Evolutionary conservation across 2,888 invertebrate genomes (phyloP), one percentile per base, ranked within the genome.

Genomic region (Epirrita christyi): DNA sequence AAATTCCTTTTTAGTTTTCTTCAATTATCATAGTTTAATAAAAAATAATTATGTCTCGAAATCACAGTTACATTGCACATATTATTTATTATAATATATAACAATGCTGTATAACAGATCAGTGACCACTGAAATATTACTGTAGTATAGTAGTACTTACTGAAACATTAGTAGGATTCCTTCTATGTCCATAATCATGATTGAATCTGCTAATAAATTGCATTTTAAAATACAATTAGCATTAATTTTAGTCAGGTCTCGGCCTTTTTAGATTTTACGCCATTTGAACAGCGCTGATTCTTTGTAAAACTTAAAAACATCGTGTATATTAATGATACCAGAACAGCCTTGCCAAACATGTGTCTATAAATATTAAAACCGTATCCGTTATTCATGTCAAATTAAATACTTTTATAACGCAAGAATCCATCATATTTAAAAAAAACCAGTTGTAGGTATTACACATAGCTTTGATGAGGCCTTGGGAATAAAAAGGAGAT

Each of bases 361-460:
- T 63, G 45, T 53, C 57, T 48, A 60, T 63, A 55, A 57, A 64
- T 56, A 57, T 57, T 63, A 57, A 56, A 50, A 60, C 63, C 45
- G 58, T 61, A 65, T 62, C 38, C 43, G 38, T 54, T 59, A 46
- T n/a, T n/a, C 56, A 63, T 66, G 60, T 58, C 61, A 55, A 59
- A 55, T 56, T 64, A 28, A 52, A 63, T 61, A 42, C 47, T 46
- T 59, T 32, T 50, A 50, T 59, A 57, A 47, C 51, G 46, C 51
- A 55, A 59, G 56, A 59, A 57, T 47, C 40, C 46, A 51, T 50
- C 51, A 55, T 37, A 55, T 59, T 45, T 49, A 48, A 36, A 47
- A 48, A 38, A 38, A 38, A 38, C 38, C 14, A 14, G 38, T 14
- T 8, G 14, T 7, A 38, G 38, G 11, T 42, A 42, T 43, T 43